These are phyloP conservation scores for Hetaerina titia DNA, from an alignment of 2,888 invertebrate genomes.

Conservation along the genomic window DNA sequence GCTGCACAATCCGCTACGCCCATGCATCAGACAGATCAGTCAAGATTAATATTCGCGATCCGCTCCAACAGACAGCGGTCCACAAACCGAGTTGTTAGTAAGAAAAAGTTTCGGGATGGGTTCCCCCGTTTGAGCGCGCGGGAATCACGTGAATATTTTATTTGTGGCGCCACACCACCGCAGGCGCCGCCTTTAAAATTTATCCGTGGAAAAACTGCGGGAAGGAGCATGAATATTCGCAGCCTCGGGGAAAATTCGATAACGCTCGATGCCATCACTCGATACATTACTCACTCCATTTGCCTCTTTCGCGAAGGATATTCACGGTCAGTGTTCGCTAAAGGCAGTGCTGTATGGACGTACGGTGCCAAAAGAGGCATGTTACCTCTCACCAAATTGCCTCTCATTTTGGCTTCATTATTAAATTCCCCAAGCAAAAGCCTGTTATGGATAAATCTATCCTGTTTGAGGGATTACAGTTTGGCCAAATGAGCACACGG, in stretches of 20 bases:
- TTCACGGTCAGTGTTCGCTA: neutral
- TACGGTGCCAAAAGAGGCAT: neutral
- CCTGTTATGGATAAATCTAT: no score
- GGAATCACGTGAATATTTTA: conserved; percentile 21
- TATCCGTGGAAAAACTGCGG: neutral
- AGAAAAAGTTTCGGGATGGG: neutral
- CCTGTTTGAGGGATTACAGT: no score
- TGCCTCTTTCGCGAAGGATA: neutral
- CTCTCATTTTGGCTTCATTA: no score
- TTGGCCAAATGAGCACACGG: no score
- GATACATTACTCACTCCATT: neutral
- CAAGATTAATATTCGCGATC: neutral
- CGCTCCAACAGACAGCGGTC: neutral
- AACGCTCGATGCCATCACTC: neutral
- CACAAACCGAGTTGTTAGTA: neutral
- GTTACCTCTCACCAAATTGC: neutral
- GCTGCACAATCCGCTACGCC: neutral
- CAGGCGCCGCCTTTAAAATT: neutral
- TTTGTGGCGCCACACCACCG: neutral
- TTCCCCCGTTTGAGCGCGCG: neutral
- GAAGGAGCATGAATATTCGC: neutral
- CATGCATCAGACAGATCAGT: neutral
- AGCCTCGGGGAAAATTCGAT: neutral
- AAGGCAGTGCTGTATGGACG: neutral
- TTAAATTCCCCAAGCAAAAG: no score